Conservation (phyloP, 1,140 invertebrate genomes). For the Batillaria attramentaria region DNA sequence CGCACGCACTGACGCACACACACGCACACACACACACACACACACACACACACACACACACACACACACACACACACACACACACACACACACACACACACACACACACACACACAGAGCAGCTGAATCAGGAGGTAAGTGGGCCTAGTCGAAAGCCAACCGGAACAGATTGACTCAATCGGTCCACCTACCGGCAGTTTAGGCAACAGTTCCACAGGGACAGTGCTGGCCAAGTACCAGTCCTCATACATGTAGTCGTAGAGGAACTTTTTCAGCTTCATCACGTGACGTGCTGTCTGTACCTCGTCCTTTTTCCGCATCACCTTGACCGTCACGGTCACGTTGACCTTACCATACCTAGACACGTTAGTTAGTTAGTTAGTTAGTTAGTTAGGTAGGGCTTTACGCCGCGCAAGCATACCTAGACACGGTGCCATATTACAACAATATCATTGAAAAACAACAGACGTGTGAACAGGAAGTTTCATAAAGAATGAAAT, state of each 20-base stretch:
- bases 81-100: not conserved
- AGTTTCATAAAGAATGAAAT: not conserved
- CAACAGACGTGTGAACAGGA: not conserved
- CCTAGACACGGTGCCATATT: not conserved
- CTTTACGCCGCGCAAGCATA: too few species aligned
- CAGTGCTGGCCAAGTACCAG: constrained; percentile 65
- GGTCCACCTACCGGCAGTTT: constrained; percentile 63
- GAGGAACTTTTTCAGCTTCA: constrained; percentile 68
- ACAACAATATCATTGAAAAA: not conserved
- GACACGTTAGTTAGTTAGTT: constrained; percentile 6
- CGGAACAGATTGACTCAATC: too few species aligned
- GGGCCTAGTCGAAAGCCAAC: too few species aligned
- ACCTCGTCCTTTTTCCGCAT: constrained; percentile 33
- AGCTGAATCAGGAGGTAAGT: too few species aligned
- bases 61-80: not conserved
- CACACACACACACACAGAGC: too few species aligned
- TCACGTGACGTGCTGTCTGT: constrained; percentile 38
- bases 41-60: too few species aligned
- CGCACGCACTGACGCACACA: too few species aligned
- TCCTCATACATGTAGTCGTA: constrained; percentile 68
- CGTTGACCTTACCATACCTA: constrained; percentile 64
- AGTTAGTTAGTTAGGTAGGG: not conserved
- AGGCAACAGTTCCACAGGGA: constrained; percentile 64
- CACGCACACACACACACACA: too few species aligned
- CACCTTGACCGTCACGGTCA: constrained; percentile 61